Conservation (phyloP, 2,113 vertebrate genomes). For the Mustelus asterias region DNA sequence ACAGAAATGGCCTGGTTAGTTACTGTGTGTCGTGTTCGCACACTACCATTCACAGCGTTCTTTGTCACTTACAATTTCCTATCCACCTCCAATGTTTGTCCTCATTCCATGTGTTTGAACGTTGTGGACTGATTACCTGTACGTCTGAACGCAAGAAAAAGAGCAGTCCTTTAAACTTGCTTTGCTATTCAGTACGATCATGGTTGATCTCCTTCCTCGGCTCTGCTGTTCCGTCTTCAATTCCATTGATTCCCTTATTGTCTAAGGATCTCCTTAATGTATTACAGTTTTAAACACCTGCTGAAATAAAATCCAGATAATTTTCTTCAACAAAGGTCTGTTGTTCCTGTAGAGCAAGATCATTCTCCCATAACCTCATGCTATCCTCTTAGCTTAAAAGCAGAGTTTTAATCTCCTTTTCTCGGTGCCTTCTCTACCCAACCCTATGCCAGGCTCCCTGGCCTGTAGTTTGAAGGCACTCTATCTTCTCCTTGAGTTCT, state of each 20-base stretch:
- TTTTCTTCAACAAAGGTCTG: background rate
- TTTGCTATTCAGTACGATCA: background rate
- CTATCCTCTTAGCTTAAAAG: background rate
- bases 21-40: too few species aligned
- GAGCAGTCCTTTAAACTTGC: background rate
- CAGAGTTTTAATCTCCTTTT: background rate
- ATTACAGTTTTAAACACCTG: background rate
- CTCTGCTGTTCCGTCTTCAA: background rate
- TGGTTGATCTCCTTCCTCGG: background rate
- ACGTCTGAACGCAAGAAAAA: background rate
- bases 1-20: background rate
- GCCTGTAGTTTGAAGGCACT: background rate
- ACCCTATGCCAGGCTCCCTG: background rate
- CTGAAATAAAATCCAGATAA: background rate
- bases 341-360: background rate
- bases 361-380: background rate
- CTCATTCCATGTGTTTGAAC: background rate
- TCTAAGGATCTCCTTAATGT: background rate
- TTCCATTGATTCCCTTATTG: background rate
- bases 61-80: background rate
- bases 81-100: background rate
- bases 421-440: background rate
- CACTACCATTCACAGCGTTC: background rate
- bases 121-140: background rate
- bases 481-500: background rate